These are phyloP conservation scores for Hyppa rectilinea DNA, from an alignment of 2,888 invertebrate species.

Conservation along the genomic window DNA sequence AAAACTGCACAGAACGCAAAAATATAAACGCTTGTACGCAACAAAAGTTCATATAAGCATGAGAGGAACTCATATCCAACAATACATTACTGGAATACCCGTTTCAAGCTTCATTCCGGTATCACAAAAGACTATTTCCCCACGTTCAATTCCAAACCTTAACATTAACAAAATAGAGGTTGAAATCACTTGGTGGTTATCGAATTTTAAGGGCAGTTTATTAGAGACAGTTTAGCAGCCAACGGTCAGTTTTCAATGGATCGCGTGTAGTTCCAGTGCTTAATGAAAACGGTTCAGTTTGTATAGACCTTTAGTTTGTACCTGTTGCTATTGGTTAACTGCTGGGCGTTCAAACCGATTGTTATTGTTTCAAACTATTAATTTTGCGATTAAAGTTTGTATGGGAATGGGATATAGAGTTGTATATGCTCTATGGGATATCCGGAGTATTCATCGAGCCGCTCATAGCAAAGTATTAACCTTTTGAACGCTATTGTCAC, in stretches of 20 bases:
- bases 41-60: slow-evolving; percentile 63
- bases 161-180: fast-evolving
- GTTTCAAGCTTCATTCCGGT: slow-evolving; percentile 39
- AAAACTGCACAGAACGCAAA: slow-evolving; percentile 58
- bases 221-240: slow-evolving; percentile 54
- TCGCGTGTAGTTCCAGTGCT: slow-evolving; percentile 61
- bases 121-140: slow-evolving; percentile 16
- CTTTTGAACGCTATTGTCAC: too few relatives aligned
- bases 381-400: slow-evolving; percentile 24
- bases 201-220: slow-evolving; percentile 51
- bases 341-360: slow-evolving; percentile 44
- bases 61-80: slow-evolving; percentile 67
- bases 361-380: slow-evolving; percentile 60
- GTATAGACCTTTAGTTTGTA: slow-evolving; percentile 51
- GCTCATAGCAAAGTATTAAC: too few relatives aligned
- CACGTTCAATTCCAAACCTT: slow-evolving; percentile 30
- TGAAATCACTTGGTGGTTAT: slow-evolving; percentile 6
- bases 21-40: slow-evolving; percentile 52
- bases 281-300: slow-evolving; percentile 65
- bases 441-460: background rate
- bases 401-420: background rate
- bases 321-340: slow-evolving; percentile 64
- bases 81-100: slow-evolving; percentile 66
- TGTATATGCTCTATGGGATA: background rate
- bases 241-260: slow-evolving; percentile 72